phyloP scores from a whole-genome alignment of 2,113 vertebrate genomes.

The Peromyscus polionotus region DNA sequence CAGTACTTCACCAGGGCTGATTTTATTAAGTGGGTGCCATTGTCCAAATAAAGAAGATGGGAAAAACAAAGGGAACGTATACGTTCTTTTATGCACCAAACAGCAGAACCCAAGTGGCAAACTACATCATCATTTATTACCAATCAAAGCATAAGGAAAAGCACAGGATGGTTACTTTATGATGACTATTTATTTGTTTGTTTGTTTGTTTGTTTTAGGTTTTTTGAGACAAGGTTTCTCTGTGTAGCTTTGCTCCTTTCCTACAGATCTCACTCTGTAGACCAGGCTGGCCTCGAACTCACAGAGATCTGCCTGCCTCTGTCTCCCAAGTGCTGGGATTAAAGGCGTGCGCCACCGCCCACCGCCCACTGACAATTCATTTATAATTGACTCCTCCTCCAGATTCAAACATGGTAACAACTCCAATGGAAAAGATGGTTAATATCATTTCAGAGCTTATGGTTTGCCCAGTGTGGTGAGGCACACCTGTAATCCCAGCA shows the following conservation, averaged over 20 bases:
- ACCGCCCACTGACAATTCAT: background rate
- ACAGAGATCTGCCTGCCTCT: no score
- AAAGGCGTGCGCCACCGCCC: no score
- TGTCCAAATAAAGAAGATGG: conserved; percentile 41
- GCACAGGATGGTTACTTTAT: background rate
- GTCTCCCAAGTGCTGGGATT: no score
- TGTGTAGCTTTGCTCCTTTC: no score
- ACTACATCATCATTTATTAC: conserved; percentile 44
- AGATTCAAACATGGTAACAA: conserved; percentile 60
- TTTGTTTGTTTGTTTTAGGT: no score
- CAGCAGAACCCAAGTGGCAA: conserved; percentile 36
- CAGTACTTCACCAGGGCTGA: background rate
- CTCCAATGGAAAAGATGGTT: conserved; percentile 30
- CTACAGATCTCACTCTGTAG: no score
- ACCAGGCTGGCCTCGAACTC: no score
- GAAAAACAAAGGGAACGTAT: background rate
- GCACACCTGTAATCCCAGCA: background rate
- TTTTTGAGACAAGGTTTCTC: no score
- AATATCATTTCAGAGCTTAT: background rate
- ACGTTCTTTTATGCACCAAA: conserved; percentile 13
- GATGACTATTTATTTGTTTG: no score
- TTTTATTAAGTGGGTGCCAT: conserved; percentile 46
- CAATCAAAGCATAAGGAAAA: conserved; percentile 10
- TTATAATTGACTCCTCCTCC: background rate
- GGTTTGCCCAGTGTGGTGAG: background rate